Percentiles rank a stretch among this genome's conserved stretches.
Conservation (phyloP, 2,113 vertebrate species). For the Microcebus jonahi region DNA sequence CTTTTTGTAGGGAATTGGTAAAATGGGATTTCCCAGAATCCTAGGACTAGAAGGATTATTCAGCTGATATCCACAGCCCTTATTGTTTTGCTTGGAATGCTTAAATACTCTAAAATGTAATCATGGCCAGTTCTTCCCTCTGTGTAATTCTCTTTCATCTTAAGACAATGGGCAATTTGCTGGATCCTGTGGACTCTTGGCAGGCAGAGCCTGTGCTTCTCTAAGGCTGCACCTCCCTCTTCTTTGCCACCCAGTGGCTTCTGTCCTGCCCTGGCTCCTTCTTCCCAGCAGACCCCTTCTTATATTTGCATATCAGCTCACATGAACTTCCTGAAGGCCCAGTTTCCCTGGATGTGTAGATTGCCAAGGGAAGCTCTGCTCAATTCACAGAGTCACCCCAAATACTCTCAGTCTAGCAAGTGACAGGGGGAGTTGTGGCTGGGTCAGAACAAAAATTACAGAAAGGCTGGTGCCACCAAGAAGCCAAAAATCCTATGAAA, state of each 20-base stretch:
- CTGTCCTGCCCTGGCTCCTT: neutral
- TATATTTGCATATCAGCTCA: neutral
- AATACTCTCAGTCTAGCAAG: neutral
- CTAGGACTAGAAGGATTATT: neutral
- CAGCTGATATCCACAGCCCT: neutral
- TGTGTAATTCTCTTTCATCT: neutral
- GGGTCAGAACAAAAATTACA: neutral
- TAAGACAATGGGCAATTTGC: neutral
- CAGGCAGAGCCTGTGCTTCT: neutral
- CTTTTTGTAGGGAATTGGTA: neutral
- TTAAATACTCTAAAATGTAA: neutral
- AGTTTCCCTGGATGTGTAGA: neutral
- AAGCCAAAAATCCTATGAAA: neutral
- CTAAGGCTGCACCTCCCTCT: neutral
- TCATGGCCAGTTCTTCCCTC: neutral
- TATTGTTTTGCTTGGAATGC: neutral
- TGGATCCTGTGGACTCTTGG: neutral
- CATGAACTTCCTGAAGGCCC: neutral
- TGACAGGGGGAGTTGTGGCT: neutral
- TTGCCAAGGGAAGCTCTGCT: neutral
- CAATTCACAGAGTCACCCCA: neutral
- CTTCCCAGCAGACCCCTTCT: neutral
- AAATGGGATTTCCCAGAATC: neutral
- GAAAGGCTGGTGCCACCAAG: neutral
- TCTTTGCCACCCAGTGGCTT: neutral